These are phyloP conservation scores for Marisa cornuarietis DNA, from an alignment of 1,140 invertebrate genomes.

Conservation along the genomic window DNA sequence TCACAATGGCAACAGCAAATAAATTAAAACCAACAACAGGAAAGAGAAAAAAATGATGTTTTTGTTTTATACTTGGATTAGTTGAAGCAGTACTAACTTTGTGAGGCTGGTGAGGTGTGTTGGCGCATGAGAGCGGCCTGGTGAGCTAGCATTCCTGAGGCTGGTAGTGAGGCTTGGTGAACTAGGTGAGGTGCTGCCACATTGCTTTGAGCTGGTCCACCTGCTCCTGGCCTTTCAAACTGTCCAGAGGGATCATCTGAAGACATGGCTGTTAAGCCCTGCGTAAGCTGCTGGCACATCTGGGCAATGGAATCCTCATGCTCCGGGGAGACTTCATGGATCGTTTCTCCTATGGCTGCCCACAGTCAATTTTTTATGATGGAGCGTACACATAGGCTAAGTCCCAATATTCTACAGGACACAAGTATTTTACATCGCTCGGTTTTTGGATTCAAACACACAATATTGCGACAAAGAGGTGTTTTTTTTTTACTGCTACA, in stretches of 20 bases:
- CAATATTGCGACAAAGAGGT: too few species aligned
- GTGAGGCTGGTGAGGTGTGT: slow-evolving; percentile 34
- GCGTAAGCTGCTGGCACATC: slow-evolving; percentile 87
- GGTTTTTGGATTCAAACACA: too few species aligned
- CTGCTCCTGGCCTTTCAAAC: background rate
- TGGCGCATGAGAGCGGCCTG: slow-evolving; percentile 29
- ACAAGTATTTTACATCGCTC: too few species aligned
- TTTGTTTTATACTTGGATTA: too few species aligned
- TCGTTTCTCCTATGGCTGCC: slow-evolving; percentile 73
- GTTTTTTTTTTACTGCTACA: too few species aligned
- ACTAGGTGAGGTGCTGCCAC: slow-evolving; percentile 24
- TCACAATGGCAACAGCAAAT: background rate
- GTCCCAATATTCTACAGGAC: too few species aligned
- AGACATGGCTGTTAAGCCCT: slow-evolving; percentile 81
- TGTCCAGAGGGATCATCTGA: slow-evolving; percentile 73
- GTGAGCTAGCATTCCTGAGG: slow-evolving; percentile 36
- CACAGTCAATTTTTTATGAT: background rate
- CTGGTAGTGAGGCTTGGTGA: slow-evolving; percentile 49
- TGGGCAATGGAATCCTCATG: slow-evolving; percentile 79
- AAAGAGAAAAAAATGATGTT: too few species aligned
- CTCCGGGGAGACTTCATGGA: slow-evolving; percentile 81
- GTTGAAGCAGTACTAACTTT: slow-evolving; percentile 20
- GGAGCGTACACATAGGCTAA: background rate
- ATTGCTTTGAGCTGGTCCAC: slow-evolving; percentile 23
- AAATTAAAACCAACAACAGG: background rate